phyloP scores from a whole-genome alignment of 1,140 invertebrate genomes.

The Gryon sp. region DNA sequence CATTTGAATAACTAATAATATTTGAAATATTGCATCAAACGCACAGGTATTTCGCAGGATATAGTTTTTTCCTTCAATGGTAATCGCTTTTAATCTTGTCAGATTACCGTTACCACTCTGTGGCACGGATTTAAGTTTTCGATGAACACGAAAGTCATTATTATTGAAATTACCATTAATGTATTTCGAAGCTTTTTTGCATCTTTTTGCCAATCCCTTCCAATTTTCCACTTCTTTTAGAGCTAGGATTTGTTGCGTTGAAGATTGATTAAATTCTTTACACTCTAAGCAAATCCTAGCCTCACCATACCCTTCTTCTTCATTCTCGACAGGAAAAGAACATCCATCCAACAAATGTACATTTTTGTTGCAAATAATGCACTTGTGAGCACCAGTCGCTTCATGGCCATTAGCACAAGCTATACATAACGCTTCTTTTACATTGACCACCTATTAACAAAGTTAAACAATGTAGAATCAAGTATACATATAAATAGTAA shows the following conservation, averaged over 20 bases:
- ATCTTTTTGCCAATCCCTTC: not conserved
- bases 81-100: too few species aligned
- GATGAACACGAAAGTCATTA: not conserved
- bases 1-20: too few species aligned
- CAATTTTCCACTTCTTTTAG: constrained; percentile 9
- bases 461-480: too few species aligned
- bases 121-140: too few species aligned
- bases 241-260: not conserved
- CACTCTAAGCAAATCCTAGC: not conserved
- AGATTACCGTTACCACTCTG: too few species aligned
- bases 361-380: not conserved
- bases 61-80: too few species aligned
- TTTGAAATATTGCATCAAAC: too few species aligned
- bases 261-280: not conserved
- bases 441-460: too few species aligned
- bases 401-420: not conserved
- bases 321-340: not conserved
- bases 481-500: too few species aligned
- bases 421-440: too few species aligned
- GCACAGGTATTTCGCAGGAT: too few species aligned
- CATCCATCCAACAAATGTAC: not conserved
- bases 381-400: not conserved
- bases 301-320: constrained; percentile 13
- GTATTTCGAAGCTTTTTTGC: constrained; percentile 6
- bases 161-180: constrained; percentile 6